Conservation (phyloP, 2,888 invertebrate genomes). For the Ormyrus rosae region DNA sequence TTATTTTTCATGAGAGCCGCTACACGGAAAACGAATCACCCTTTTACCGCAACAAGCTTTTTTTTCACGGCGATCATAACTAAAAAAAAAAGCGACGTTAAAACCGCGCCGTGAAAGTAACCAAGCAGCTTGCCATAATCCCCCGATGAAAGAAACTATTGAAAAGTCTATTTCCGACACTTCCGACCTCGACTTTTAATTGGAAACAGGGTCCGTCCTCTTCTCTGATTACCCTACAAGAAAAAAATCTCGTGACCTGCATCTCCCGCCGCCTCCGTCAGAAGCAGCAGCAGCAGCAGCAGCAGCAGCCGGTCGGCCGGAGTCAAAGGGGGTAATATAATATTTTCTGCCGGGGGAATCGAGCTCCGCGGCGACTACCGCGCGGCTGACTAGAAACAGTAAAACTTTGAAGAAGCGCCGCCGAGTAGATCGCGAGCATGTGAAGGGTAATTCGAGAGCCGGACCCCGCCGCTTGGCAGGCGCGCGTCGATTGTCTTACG, state of each 20-base stretch:
- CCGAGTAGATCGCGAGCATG: constrained; percentile 22
- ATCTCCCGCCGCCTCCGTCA: not conserved
- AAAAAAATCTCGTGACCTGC: constrained; percentile 10
- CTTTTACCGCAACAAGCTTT: not conserved
- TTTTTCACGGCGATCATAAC: not conserved
- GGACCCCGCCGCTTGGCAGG: not conserved
- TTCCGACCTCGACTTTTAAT: constrained; percentile 26
- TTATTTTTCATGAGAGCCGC: too few relatives aligned
- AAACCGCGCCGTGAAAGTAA: not conserved
- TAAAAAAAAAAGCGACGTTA: not conserved
- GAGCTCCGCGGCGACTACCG: constrained; percentile 10
- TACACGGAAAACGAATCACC: too few relatives aligned
- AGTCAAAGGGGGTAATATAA: constrained; percentile 71
- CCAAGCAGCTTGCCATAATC: not conserved
- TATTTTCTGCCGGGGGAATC: constrained; percentile 62
- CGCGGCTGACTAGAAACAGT: constrained; percentile 23
- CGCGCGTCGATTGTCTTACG: constrained; percentile 30
- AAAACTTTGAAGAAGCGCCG: constrained; percentile 47
- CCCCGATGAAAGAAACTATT: constrained; percentile 25
- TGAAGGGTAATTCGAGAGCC: constrained; percentile 34
- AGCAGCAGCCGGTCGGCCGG: constrained; percentile 56
- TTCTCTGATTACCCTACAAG: constrained; percentile 32
- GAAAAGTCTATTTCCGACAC: constrained; percentile 30
- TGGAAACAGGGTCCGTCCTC: constrained; percentile 33
- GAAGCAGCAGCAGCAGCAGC: not conserved